Conservation (phyloP, 2,888 invertebrate genomes). For the Tenthredo notha region DNA sequence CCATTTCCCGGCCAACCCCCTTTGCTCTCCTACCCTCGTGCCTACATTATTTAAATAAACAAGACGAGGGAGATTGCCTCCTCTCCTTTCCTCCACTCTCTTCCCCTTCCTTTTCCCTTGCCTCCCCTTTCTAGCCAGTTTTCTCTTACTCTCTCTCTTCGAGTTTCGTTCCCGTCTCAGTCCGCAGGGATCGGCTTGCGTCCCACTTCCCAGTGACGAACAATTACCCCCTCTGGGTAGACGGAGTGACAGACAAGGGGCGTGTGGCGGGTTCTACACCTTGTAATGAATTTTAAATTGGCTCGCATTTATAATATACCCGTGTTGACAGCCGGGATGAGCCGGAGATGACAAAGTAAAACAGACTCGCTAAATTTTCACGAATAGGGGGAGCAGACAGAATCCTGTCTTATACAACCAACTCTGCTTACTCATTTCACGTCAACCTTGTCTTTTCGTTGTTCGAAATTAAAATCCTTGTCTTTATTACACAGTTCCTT, state of each 20-base stretch:
- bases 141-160: conserved; percentile 39
- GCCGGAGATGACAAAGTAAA: conserved; percentile 76
- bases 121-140: conserved; percentile 30
- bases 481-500: neutral
- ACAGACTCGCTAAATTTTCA: conserved; percentile 69
- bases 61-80: conserved; percentile 72
- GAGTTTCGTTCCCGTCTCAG: conserved; percentile 44
- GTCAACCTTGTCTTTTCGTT: conserved; percentile 21
- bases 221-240: conserved; percentile 73
- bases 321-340: conserved; percentile 72
- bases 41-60: conserved; percentile 78
- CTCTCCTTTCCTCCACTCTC: conserved; percentile 57
- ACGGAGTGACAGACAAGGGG: conserved; percentile 66
- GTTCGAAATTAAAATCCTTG: conserved; percentile 15
- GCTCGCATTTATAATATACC: conserved; percentile 75
- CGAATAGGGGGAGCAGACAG: conserved; percentile 45
- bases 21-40: conserved; percentile 55
- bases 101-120: conserved; percentile 43
- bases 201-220: conserved; percentile 72
- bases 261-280: conserved; percentile 62
- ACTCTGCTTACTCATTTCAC: conserved; percentile 19
- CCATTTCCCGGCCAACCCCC: conserved; percentile 68
- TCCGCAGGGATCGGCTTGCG: conserved; percentile 43
- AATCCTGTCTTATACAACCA: conserved; percentile 45
- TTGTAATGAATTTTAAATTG: conserved; percentile 78